Conservation (phyloP, 2,113 vertebrate species). For the Sceloporus tristichus region DNA sequence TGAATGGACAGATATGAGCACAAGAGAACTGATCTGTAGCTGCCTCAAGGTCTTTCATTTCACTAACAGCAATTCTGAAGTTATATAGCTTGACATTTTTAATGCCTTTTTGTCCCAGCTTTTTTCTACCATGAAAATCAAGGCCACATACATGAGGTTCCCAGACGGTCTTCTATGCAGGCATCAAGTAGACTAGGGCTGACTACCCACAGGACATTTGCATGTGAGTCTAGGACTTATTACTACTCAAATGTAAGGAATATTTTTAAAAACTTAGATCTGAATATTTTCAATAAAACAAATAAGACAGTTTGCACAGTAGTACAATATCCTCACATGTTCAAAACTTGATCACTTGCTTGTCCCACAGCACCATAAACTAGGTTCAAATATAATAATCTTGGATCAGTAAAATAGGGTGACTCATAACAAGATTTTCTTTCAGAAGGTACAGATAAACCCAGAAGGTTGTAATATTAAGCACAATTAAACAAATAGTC, state of each 20-base stretch:
- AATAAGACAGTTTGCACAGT: slow-evolving; percentile 1
- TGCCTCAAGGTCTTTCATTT: neutral
- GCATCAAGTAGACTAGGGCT: no score
- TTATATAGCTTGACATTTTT: neutral
- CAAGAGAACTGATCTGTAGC: neutral
- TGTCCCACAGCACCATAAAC: no score
- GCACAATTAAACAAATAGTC: no score
- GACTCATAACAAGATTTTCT: no score
- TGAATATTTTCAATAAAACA: neutral
- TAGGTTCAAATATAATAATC: neutral
- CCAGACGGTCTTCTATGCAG: no score
- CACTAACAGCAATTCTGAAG: neutral
- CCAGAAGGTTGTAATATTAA: no score
- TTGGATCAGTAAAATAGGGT: neutral
- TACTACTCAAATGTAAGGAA: no score
- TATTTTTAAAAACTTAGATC: neutral
- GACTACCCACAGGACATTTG: no score
- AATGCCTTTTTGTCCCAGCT: neutral
- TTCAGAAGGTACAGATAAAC: no score
- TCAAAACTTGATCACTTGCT: neutral
- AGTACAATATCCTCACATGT: neutral
- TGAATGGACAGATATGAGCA: neutral
- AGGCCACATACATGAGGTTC: neutral
- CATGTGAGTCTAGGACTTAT: no score
- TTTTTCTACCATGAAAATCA: neutral